Percentiles rank a stretch among this genome's conserved stretches.
These are phyloP conservation scores for Eptesicus fuscus DNA, from an alignment of 2,113 vertebrate species.

Conservation along the genomic window DNA sequence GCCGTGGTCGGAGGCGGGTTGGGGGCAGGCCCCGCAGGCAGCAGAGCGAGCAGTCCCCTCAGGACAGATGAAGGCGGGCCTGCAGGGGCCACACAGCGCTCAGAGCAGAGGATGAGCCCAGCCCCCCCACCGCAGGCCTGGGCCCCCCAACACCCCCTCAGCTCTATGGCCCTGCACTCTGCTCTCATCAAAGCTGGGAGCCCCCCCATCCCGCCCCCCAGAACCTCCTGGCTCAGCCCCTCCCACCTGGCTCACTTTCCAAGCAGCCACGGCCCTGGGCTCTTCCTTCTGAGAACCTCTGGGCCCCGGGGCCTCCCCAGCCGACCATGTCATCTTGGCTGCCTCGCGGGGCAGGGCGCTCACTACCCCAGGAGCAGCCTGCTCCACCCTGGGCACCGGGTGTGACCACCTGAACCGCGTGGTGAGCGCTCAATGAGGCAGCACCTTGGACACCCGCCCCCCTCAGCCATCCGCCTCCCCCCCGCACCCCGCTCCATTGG, in stretches of 20 bases:
- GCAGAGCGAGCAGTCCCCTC: fast-evolving
- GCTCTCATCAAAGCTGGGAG: not conserved
- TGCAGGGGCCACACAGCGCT: not conserved
- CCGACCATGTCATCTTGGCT: not conserved
- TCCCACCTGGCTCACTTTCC: not conserved
- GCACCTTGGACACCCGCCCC: not conserved
- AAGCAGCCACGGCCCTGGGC: not conserved
- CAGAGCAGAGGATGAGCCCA: fast-evolving
- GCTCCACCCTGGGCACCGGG: fast-evolving
- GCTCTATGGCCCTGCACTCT: not conserved
- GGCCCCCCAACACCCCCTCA: not conserved
- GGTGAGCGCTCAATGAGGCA: not conserved
- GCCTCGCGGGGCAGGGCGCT: not conserved
- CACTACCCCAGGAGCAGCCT: not conserved
- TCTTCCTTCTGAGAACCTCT: not conserved
- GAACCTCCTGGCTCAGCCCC: not conserved
- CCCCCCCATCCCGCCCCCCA: not conserved
- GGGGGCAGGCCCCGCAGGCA: not conserved
- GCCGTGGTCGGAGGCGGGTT: not conserved
- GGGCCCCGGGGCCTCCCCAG: not conserved
- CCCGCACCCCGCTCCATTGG: too few relatives aligned
- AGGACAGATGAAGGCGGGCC: not conserved
- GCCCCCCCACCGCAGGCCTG: not conserved
- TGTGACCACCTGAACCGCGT: fast-evolving
- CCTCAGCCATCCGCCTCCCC: too few relatives aligned